Evolutionary conservation across 2,113 vertebrate genomes (phyloP).

Genomic region (Hippolais icterina): DNA sequence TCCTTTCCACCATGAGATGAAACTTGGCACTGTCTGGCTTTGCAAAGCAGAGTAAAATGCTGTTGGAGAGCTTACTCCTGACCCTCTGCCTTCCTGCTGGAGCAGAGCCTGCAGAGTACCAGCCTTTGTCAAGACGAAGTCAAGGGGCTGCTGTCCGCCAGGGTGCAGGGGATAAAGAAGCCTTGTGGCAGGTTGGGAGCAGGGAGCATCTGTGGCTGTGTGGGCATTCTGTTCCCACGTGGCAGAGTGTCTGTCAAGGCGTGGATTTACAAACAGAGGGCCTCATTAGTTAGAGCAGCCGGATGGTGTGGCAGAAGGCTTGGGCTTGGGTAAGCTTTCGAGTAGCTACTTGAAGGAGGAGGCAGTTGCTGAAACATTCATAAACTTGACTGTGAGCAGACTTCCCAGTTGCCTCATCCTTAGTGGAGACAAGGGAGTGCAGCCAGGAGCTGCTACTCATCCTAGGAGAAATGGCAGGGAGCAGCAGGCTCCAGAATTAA

Average conservation of each 20-base stretch:
- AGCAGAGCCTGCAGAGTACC: background rate
- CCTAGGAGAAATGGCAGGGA: background rate
- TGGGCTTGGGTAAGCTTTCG: background rate
- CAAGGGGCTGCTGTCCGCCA: background rate
- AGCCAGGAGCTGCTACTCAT: background rate
- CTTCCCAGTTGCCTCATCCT: background rate
- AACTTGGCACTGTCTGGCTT: background rate
- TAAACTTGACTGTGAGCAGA: background rate
- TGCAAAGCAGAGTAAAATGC: background rate
- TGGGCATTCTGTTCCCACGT: accelerated
- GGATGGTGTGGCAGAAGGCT: background rate
- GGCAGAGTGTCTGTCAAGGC: background rate
- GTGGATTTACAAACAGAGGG: background rate
- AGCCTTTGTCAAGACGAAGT: background rate
- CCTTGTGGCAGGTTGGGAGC: background rate
- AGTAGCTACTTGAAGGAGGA: background rate
- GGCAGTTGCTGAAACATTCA: background rate
- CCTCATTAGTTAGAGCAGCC: background rate
- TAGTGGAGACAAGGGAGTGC: background rate
- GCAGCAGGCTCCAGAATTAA: background rate
- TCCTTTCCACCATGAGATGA: accelerated
- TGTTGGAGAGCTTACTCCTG: background rate
- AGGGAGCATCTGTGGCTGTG: background rate
- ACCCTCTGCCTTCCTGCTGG: background rate
- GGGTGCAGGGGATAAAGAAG: background rate